phyloP scores from a whole-genome alignment of 2,113 vertebrate species.

The Eretmochelys imbricata region DNA sequence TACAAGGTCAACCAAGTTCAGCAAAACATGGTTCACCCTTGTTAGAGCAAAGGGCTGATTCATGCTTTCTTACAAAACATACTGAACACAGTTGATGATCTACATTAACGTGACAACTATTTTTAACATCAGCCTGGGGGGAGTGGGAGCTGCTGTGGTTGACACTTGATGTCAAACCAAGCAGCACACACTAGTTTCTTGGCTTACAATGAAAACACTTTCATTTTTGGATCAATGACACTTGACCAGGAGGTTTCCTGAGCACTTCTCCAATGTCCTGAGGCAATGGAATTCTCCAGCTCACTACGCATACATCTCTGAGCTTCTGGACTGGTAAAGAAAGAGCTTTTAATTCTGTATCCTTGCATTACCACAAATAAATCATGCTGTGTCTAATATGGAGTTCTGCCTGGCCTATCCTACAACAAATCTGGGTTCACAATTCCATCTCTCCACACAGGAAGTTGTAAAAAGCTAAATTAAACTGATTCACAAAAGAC shows the following conservation, averaged over 20 bases:
- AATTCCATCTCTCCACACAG: too few relatives aligned
- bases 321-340: neutral
- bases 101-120: too few relatives aligned
- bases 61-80: neutral
- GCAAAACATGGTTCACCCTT: neutral
- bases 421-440: too few relatives aligned
- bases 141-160: neutral
- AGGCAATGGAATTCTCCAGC: neutral
- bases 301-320: neutral
- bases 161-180: neutral
- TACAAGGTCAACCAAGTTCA: neutral
- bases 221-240: conserved; percentile 6
- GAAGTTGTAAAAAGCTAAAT: too few relatives aligned
- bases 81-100: neutral
- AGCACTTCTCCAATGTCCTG: neutral
- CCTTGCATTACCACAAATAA: neutral
- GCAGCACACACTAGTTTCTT: conserved; percentile 22
- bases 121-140: too few relatives aligned
- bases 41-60: neutral
- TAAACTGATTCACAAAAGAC: too few relatives aligned
- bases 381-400: neutral
- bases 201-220: conserved; percentile 42
- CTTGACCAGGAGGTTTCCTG: neutral
- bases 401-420: neutral
- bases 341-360: neutral